Conservation (phyloP, 2,797 vertebrate genomes). For the Cryptoprocta ferox region DNA sequence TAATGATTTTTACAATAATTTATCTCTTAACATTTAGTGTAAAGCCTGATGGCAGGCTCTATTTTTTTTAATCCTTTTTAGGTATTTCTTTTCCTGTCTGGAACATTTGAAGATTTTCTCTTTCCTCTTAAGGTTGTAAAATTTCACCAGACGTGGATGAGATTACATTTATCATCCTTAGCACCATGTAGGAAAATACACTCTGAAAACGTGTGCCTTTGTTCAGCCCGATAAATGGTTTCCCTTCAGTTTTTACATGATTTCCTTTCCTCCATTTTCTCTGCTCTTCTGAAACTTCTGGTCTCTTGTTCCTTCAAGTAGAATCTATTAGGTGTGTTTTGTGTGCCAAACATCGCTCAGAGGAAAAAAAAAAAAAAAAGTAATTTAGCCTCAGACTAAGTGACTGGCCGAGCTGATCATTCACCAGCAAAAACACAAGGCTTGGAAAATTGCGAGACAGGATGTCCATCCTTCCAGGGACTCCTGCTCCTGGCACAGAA, state of each 20-base stretch:
- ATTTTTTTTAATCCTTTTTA: neutral
- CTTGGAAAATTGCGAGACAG: neutral
- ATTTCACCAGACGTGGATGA: neutral
- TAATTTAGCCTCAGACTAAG: neutral
- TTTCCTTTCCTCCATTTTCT: neutral
- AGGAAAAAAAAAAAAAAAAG: neutral
- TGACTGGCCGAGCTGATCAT: neutral
- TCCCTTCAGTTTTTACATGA: neutral
- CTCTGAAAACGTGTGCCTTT: neutral
- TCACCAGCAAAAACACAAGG: neutral
- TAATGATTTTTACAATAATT: neutral
- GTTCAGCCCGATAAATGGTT: neutral
- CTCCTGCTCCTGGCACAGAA: neutral
- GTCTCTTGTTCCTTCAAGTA: neutral
- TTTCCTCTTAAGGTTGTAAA: neutral
- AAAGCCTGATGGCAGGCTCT: neutral
- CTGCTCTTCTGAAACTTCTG: neutral
- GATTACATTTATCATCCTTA: conserved; percentile 15
- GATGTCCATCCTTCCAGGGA: neutral
- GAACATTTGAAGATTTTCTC: neutral
- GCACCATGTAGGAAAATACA: neutral
- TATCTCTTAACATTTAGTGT: neutral
- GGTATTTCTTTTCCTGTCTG: neutral
- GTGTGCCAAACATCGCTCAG: neutral
- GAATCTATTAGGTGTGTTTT: neutral